These are phyloP conservation scores for Otolemur crassicaudatus DNA, from an alignment of 2,797 vertebrate genomes.

Conservation along the genomic window DNA sequence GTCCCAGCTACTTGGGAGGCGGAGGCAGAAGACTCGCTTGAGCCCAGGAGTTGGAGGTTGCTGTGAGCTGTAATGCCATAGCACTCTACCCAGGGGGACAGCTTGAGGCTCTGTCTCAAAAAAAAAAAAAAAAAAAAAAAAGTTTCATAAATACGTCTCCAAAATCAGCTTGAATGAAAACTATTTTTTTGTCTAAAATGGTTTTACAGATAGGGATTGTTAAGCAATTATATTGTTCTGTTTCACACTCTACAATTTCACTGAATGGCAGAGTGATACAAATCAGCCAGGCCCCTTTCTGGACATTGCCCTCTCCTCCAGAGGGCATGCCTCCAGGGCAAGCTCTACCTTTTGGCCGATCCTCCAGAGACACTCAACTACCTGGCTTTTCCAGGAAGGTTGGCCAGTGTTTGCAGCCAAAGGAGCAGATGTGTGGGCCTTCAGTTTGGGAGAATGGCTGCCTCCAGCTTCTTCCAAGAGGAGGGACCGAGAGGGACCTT, in stretches of 20 bases:
- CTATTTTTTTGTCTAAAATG: not conserved
- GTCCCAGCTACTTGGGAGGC: too few species aligned
- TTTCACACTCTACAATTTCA: not conserved
- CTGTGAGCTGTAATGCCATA: too few species aligned
- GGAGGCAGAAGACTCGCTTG: too few species aligned
- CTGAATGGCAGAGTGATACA: slow-evolving; percentile 43
- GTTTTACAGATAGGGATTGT: not conserved
- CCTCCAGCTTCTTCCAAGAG: not conserved
- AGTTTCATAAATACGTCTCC: not conserved
- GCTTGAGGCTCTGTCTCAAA: too few species aligned
- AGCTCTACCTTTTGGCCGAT: not conserved
- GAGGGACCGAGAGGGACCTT: too few species aligned
- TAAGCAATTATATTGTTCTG: not conserved
- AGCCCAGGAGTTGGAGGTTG: too few species aligned
- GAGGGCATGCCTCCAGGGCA: not conserved
- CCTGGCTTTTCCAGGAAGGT: not conserved
- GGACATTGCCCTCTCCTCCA: not conserved
- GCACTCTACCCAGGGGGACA: too few species aligned
- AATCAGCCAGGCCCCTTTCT: slow-evolving; percentile 43
- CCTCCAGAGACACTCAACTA: not conserved
- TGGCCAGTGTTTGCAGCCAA: not conserved
- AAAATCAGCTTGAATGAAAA: slow-evolving; percentile 4
- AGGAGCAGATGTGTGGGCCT: not conserved
- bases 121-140: too few species aligned
- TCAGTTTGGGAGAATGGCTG: not conserved